phyloP scores from a whole-genome alignment of 2,797 vertebrate species.

The Oceanodroma leucorhoa region DNA sequence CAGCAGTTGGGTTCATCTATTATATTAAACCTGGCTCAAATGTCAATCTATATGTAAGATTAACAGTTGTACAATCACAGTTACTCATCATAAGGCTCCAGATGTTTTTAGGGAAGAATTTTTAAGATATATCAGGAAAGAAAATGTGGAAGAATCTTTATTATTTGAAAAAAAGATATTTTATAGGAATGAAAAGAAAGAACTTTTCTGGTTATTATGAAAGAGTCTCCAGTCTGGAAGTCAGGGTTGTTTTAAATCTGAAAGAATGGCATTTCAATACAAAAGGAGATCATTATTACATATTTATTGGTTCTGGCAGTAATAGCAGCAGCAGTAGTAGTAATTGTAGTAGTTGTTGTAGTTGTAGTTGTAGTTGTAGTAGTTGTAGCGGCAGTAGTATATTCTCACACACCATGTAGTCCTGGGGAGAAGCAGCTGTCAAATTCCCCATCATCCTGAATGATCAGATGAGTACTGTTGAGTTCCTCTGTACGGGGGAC shows the following conservation, averaged over 20 bases:
- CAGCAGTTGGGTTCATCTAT: background rate
- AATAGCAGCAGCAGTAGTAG: background rate
- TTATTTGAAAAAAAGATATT: background rate
- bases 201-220: background rate
- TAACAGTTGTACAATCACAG: background rate
- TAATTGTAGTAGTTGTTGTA: background rate
- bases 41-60: background rate
- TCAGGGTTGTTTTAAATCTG: background rate
- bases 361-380: background rate
- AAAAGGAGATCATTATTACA: background rate
- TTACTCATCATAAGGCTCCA: background rate
- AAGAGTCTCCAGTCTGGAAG: background rate
- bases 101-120: background rate
- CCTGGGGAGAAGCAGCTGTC: background rate
- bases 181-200: background rate
- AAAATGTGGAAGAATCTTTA: background rate
- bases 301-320: background rate
- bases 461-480: background rate
- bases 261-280: background rate
- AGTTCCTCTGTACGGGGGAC: background rate
- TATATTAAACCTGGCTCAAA: slow-evolving; percentile 34
- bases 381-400: background rate
- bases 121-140: background rate
- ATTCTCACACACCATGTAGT: background rate
- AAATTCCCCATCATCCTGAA: background rate